Evolutionary conservation across 2,888 invertebrate species (phyloP).

Genomic region (Galerucella nymphaeae): DNA sequence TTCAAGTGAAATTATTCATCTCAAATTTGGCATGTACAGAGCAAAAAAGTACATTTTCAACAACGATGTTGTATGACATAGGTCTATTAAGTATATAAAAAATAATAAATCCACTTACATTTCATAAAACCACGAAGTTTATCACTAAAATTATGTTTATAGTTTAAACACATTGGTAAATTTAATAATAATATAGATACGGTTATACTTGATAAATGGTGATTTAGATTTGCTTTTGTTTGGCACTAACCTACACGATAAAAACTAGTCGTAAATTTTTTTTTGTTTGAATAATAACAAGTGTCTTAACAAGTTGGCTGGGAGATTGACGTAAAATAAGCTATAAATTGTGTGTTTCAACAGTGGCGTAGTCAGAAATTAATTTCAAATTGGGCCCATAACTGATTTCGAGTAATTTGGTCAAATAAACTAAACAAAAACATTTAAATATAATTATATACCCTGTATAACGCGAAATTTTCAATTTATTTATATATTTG

Average conservation of each 20-base stretch:
- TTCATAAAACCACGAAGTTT: slow-evolving; percentile 29
- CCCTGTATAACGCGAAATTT: neutral
- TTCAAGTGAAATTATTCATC: slow-evolving; percentile 34
- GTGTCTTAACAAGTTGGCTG: no score
- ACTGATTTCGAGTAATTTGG: no score
- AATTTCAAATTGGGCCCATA: no score
- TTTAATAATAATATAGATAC: slow-evolving; percentile 36
- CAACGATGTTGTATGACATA: slow-evolving; percentile 27
- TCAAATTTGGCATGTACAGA: slow-evolving; percentile 44
- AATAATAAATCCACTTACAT: slow-evolving; percentile 29
- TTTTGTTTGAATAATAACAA: no score
- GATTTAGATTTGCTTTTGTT: slow-evolving; percentile 25
- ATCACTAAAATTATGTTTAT: slow-evolving; percentile 39
- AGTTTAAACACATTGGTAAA: slow-evolving; percentile 35
- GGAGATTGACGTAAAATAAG: no score
- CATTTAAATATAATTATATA: neutral
- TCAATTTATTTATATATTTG: neutral
- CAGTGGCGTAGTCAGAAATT: no score
- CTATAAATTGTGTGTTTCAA: no score
- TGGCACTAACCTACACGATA: slow-evolving; percentile 28
- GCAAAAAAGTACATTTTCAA: slow-evolving; percentile 38
- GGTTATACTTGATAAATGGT: neutral
- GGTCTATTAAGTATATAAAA: slow-evolving; percentile 26
- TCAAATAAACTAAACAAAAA: no score
- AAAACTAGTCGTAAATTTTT: neutral